Evolutionary conservation across 2,888 invertebrate species (phyloP).

Genomic region (Blera fallax): DNA sequence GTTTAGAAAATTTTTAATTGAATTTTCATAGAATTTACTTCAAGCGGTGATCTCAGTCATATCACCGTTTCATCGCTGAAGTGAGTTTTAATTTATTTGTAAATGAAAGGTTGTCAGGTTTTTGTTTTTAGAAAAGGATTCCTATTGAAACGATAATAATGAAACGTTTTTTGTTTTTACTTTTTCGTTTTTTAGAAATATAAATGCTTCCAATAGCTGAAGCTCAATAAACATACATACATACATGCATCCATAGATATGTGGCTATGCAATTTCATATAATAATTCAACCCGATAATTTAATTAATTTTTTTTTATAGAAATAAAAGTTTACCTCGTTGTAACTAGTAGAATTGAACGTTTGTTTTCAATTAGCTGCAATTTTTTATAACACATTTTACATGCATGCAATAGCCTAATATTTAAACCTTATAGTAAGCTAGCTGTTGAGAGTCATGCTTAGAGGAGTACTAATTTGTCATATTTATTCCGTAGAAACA

Average conservation of each 20-base stretch:
- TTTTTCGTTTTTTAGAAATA: no score
- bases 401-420: background rate
- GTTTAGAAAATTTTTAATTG: constrained; percentile 12
- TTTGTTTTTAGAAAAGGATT: constrained; percentile 41
- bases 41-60: background rate
- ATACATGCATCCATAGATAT: no score
- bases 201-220: background rate
- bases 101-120: constrained; percentile 60
- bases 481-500: no score
- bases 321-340: background rate
- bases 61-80: background rate
- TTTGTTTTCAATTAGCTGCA: constrained; percentile 8
- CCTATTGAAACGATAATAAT: constrained; percentile 44
- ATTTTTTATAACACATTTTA: background rate
- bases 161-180: background rate
- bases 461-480: no score
- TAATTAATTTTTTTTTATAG: background rate
- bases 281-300: background rate
- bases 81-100: constrained; percentile 29
- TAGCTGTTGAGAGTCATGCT: background rate
- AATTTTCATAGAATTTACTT: background rate
- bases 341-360: constrained; percentile 17
- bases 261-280: background rate
- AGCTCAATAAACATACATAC: background rate
- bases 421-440: background rate